A percentile compares a stretch with the other conserved stretches of the same genome.
phyloP scores from a whole-genome alignment of 2,888 invertebrate species.

The Lottia scabra region DNA sequence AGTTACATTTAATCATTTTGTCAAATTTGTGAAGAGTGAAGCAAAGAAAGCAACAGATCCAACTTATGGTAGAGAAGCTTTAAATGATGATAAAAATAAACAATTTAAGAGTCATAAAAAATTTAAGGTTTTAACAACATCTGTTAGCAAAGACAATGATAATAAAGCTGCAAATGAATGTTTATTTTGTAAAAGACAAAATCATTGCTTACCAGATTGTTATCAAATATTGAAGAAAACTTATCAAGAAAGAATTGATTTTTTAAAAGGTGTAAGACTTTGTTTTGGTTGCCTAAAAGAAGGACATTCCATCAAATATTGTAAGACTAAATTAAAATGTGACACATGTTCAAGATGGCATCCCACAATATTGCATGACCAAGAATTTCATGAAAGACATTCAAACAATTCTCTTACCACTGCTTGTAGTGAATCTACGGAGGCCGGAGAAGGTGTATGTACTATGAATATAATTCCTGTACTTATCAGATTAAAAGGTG shows the following conservation, averaged over 20 bases:
- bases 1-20: slow-evolving; percentile 4
- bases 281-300: slow-evolving; percentile 5
- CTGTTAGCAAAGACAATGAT: not conserved
- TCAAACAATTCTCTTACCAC: not conserved
- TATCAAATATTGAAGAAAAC: not conserved
- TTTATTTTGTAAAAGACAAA: no score
- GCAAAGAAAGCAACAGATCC: not conserved
- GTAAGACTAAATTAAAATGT: not conserved
- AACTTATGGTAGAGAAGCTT: not conserved
- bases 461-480: not conserved
- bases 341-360: not conserved
- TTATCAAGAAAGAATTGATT: not conserved
- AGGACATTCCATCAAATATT: not conserved
- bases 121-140: not conserved
- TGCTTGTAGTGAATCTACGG: not conserved
- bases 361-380: not conserved
- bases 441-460: not conserved
- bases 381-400: not conserved
- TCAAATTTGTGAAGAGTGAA: not conserved
- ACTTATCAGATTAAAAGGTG: no score
- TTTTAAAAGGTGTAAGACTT: not conserved
- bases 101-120: not conserved
- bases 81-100: not conserved
- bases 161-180: not conserved
- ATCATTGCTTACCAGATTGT: not conserved